phyloP scores from a whole-genome alignment of 2,797 vertebrate species.

The Mus caroli region DNA sequence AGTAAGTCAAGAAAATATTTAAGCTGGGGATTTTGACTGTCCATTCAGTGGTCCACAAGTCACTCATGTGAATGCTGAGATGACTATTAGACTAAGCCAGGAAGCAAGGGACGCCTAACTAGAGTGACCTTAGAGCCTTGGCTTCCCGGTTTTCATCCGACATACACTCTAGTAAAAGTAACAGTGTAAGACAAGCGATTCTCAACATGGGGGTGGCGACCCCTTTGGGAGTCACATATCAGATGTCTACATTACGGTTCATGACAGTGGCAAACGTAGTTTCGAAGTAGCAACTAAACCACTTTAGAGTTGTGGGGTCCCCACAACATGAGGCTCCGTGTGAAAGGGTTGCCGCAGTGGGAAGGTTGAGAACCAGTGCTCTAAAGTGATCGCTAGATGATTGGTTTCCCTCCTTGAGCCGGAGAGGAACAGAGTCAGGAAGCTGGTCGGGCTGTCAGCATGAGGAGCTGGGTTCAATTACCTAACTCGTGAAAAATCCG shows the following conservation, averaged over 20 bases:
- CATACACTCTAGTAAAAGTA: neutral
- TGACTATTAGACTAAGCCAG: neutral
- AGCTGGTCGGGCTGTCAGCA: neutral
- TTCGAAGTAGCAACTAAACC: neutral
- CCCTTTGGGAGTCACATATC: neutral
- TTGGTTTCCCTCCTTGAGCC: neutral
- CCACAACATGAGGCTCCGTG: neutral
- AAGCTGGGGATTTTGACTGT: neutral
- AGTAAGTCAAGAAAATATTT: constrained; percentile 27
- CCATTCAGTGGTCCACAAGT: neutral
- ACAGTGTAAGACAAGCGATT: neutral
- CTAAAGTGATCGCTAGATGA: neutral
- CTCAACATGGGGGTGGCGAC: neutral
- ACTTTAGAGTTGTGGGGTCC: no score
- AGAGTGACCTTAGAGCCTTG: neutral
- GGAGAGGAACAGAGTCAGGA: neutral
- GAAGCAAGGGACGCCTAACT: neutral
- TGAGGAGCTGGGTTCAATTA: neutral
- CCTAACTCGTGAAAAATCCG: neutral
- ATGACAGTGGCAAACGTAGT: no score
- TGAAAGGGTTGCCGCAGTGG: neutral
- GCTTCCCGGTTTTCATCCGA: neutral
- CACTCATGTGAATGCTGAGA: neutral
- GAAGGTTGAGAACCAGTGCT: neutral
- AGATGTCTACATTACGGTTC: neutral